Base-by-base conservation (phyloP, 92 coral and sea anemone genomes). In the Porites divaricata region DNA sequence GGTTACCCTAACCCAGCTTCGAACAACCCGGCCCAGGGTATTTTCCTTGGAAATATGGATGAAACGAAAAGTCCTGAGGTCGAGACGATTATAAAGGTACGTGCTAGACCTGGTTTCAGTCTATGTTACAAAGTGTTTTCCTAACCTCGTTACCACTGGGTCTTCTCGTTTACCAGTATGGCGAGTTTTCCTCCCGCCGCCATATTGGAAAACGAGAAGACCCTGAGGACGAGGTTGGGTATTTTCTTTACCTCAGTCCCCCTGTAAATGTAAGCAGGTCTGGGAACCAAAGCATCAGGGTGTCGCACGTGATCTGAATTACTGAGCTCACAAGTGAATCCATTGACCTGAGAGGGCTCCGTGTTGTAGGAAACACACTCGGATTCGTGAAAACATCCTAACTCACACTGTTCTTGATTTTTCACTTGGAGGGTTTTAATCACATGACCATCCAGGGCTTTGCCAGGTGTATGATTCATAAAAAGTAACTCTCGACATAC, bases 261-360 rank as follows among this genome's bases (percentile, higher is more conserved):
- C 45, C 63, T 76, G 70, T 84, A 84, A 1, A 15, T 76, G 83
- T 75, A 76, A 20, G 77, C 88, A 15, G 73, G 24, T 51, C 12
- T 66, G 28, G 66, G 81, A 21, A 41, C 67, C 69, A 84, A 63
- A 74, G 76, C 83, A 21, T 51, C 69, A 14, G 88, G 88, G 70
- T 75, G 28, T 58, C 83, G 73, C 48, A 76, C 25, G 88, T 84
- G 88, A 78, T 84, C 88, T 11, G 81, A 84, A 4, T 54, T 84
- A 70, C 83, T 84, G 63, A 84, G 75, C 82, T 84, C 88, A 25
- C 88, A 84, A 9, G 52, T 7, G 50, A 75, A 83, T 28, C 74
- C 81, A 53, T 56, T 19, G 14, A 1, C 59, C 48, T 63, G 25
- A 21, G 9, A 49, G 50, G 88, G 88, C 24, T 83, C 88, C 49